Percentiles rank a stretch among this genome's conserved stretches.
These are phyloP conservation scores for Ranitomeya variabilis DNA, from an alignment of 2,113 vertebrate species.

Conservation along the genomic window DNA sequence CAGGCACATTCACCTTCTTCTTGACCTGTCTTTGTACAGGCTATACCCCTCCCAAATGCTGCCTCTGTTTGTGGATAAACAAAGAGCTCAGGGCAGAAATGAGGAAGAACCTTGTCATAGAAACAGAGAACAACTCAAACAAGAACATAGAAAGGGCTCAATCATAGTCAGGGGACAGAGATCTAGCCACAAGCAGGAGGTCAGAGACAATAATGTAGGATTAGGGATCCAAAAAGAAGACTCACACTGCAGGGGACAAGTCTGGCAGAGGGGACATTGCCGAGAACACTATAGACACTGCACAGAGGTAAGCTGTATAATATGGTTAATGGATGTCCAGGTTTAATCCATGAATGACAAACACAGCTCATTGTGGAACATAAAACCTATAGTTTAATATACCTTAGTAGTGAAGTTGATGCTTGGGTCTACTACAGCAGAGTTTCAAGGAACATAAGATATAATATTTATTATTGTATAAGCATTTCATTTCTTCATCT, in stretches of 20 bases:
- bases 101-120: slow-evolving; percentile 45
- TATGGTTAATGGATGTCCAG: background rate
- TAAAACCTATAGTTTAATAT: no score
- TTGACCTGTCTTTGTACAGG: slow-evolving; percentile 5
- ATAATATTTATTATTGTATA: no score
- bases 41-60: slow-evolving; percentile 31
- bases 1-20: background rate
- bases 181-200: background rate
- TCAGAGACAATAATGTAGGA: background rate
- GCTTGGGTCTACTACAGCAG: no score
- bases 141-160: background rate
- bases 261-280: background rate
- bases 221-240: background rate
- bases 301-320: background rate
- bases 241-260: background rate
- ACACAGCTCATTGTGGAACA: background rate
- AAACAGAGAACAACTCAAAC: background rate
- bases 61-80: slow-evolving; percentile 55
- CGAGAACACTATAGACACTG: background rate
- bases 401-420: no score
- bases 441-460: no score
- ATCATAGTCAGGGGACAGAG: background rate
- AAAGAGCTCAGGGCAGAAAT: slow-evolving; percentile 38
- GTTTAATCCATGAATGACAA: background rate
- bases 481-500: no score